Conservation (phyloP, 2,888 invertebrate species). For the Tenthredo amoena region DNA sequence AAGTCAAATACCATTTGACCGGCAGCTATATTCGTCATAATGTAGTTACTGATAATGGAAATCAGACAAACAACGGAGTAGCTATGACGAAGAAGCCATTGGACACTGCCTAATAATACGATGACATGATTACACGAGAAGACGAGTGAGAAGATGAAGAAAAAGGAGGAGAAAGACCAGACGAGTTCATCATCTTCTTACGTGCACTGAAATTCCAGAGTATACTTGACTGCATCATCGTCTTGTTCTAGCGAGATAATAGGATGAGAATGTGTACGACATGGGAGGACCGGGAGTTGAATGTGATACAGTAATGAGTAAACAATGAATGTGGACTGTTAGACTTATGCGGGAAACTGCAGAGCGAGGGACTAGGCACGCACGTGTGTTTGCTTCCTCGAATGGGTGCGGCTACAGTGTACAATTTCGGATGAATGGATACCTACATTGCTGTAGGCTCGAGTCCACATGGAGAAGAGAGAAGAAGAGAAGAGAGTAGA, state of each 20-base stretch:
- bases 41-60: not conserved
- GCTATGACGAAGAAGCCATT: not conserved
- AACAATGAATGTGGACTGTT: constrained; percentile 44
- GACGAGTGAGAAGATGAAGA: not conserved
- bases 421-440: constrained; percentile 42
- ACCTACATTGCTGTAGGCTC: not conserved
- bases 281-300: not conserved
- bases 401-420: constrained; percentile 38
- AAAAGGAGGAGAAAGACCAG: not conserved
- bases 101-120: not conserved
- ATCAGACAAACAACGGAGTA: not conserved
- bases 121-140: not conserved
- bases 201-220: not conserved
- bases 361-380: constrained; percentile 16
- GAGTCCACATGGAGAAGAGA: constrained; percentile 10
- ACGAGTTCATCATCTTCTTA: not conserved
- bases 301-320: constrained; percentile 33
- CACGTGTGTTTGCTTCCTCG: constrained; percentile 45
- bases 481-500: not conserved
- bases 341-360: constrained; percentile 41
- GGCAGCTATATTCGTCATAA: constrained; percentile 8
- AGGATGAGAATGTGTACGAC: constrained; percentile 16
- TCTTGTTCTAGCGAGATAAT: not conserved
- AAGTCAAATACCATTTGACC: not conserved
- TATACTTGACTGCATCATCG: not conserved